These are phyloP conservation scores for Rhizoglyphus robini DNA, from an alignment of 1,140 invertebrate genomes.

Conservation along the genomic window DNA sequence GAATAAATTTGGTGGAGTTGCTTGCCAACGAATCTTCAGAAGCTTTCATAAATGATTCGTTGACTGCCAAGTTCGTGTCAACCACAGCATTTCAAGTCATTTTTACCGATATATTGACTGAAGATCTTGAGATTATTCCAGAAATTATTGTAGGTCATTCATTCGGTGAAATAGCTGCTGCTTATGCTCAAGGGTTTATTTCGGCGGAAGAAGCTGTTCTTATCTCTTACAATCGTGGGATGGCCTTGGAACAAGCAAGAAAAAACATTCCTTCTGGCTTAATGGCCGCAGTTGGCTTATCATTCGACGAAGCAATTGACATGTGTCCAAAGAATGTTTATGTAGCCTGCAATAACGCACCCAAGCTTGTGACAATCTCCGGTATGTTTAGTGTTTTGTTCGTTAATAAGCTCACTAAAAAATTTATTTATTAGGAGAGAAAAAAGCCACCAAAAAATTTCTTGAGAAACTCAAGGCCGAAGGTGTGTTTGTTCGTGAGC, in stretches of 20 bases:
- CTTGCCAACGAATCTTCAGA: no score
- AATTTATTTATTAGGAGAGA: no score
- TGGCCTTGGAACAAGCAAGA: conserved; percentile 24
- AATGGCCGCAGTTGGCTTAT: conserved; percentile 67
- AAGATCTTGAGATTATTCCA: conserved; percentile 34
- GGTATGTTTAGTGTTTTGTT: no score
- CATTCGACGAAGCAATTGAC: conserved; percentile 64
- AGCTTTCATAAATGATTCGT: conserved; percentile 58
- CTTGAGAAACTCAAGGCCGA: conserved; percentile 54
- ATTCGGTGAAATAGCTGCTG: conserved; percentile 39
- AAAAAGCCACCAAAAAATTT: conserved; percentile 50
- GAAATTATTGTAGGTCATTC: conserved; percentile 46
- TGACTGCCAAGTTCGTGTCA: conserved; percentile 71
- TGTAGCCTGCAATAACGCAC: conserved; percentile 88
- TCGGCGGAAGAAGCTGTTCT: conserved; percentile 41
- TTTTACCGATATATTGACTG: conserved; percentile 36
- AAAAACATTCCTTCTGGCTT: conserved; percentile 7
- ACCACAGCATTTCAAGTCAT: conserved; percentile 62
- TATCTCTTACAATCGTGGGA: conserved; percentile 37
- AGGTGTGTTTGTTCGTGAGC: conserved; percentile 68
- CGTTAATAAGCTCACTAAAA: no score
- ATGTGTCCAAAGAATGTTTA: conserved; percentile 57
- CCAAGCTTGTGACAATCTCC: conserved; percentile 78
- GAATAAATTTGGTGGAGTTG: no score
- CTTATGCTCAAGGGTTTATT: conserved; percentile 43